Evolutionary conservation across 2,797 vertebrate species (phyloP).

Genomic region (Syngnathus acus): DNA sequence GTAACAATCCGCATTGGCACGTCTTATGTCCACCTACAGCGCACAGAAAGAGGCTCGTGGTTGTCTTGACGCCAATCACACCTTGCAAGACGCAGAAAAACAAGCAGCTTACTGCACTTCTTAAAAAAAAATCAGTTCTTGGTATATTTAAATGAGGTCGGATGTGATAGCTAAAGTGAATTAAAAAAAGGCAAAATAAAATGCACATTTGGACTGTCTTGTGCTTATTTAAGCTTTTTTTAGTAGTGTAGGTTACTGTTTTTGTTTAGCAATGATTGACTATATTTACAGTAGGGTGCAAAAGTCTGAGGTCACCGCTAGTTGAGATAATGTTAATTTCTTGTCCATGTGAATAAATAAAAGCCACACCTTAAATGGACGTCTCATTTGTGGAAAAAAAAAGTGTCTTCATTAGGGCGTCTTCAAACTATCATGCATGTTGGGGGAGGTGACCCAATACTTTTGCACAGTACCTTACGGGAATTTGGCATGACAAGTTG

Average conservation of each 20-base stretch:
- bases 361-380: not conserved
- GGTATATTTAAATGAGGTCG: conserved; percentile 22
- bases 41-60: not conserved
- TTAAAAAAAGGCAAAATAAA: conserved; percentile 1
- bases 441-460: not conserved
- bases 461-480: conserved; percentile 1
- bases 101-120: conserved; percentile 30
- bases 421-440: not conserved
- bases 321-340: not conserved
- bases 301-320: not conserved
- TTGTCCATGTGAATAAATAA: too few species aligned
- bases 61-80: conserved; percentile 28
- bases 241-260: not conserved
- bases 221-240: conserved; percentile 6
- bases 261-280: not conserved
- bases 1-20: not conserved
- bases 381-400: not conserved
- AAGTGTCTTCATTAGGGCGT: not conserved
- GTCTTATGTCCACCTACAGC: not conserved
- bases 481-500: conserved; percentile 46
- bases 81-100: conserved; percentile 28
- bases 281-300: not conserved
- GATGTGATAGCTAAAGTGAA: conserved; percentile 24
- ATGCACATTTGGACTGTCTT: not conserved
- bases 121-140: conserved; percentile 18